These are phyloP conservation scores for Salvelinus alpinus DNA, from an alignment of 2,113 vertebrate species.

Conservation along the genomic window DNA sequence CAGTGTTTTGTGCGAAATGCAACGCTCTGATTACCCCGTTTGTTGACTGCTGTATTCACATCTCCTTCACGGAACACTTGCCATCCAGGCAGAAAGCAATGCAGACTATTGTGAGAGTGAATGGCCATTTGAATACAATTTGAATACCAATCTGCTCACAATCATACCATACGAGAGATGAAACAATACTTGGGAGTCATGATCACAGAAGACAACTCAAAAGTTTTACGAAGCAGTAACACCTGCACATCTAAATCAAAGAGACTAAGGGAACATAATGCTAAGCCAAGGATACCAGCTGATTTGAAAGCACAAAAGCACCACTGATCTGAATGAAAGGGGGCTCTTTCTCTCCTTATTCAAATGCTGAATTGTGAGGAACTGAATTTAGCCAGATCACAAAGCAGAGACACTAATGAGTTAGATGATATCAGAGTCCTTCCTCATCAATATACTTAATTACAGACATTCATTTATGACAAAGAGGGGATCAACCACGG, in stretches of 20 bases:
- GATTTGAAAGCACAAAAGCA: conserved; percentile 18
- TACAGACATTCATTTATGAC: conserved; percentile 42
- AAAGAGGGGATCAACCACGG: neutral
- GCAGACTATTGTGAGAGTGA: conserved; percentile 13
- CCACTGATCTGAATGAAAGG: conserved; percentile 2
- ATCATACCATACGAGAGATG: conserved; percentile 14
- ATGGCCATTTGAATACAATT: conserved; percentile 28
- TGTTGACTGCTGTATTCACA: neutral
- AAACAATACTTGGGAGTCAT: conserved; percentile 8
- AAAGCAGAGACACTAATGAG: conserved; percentile 37
- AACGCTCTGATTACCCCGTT: neutral
- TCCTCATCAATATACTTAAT: conserved; percentile 26
- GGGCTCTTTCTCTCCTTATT: neutral
- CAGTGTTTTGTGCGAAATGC: neutral
- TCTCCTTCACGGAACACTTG: conserved; percentile 53
- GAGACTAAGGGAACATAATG: neutral
- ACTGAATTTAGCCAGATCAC: conserved; percentile 16
- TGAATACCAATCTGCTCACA: conserved; percentile 21
- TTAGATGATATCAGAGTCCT: conserved; percentile 15
- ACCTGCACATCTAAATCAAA: conserved; percentile 43
- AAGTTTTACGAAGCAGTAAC: conserved; percentile 2
- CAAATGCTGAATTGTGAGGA: conserved; percentile 16
- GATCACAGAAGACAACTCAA: conserved; percentile 2
- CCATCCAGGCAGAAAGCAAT: conserved; percentile 8
- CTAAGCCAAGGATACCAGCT: neutral